Evolutionary conservation across 1,140 invertebrate genomes (phyloP).

Genomic region (Cherax destructor): DNA sequence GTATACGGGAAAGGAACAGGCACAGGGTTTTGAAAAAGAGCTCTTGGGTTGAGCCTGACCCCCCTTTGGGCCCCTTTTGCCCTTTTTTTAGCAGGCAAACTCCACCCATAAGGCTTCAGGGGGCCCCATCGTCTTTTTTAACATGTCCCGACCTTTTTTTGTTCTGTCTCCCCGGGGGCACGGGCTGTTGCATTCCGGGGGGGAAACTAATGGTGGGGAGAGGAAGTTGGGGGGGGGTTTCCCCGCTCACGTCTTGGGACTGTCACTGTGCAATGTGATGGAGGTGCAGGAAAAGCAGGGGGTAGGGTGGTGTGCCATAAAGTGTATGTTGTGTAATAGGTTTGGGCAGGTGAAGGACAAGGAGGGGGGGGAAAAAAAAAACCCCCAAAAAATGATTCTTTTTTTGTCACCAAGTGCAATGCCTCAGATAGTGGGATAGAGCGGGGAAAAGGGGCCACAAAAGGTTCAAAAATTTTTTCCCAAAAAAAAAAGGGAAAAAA

Average conservation of each 20-base stretch:
- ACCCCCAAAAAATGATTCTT: conserved; percentile 9
- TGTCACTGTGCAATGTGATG: conserved; percentile 31
- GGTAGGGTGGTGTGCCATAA: neutral
- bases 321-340: neutral
- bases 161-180: conserved; percentile 87
- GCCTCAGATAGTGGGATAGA: neutral
- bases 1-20: conserved; percentile 96
- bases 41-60: conserved; percentile 35
- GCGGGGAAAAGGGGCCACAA: neutral
- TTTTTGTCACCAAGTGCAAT: neutral
- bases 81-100: conserved; percentile 88
- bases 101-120: conserved; percentile 97
- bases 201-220: conserved; percentile 77
- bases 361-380: neutral
- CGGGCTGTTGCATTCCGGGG: conserved; percentile 82
- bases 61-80: conserved; percentile 72
- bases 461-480: neutral
- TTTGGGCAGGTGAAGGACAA: neutral
- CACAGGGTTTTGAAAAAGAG: conserved; percentile 77
- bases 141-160: conserved; percentile 96
- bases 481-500: neutral
- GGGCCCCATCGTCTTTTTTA: conserved; percentile 95
- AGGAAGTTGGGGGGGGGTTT: conserved; percentile 42
- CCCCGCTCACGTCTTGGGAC: conserved; percentile 38
- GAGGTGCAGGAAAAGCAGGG: neutral